A percentile compares a stretch with the other conserved stretches of the same genome.
These are phyloP conservation scores for Bradypodion ventrale DNA, from an alignment of 2,797 vertebrate genomes.

Conservation along the genomic window DNA sequence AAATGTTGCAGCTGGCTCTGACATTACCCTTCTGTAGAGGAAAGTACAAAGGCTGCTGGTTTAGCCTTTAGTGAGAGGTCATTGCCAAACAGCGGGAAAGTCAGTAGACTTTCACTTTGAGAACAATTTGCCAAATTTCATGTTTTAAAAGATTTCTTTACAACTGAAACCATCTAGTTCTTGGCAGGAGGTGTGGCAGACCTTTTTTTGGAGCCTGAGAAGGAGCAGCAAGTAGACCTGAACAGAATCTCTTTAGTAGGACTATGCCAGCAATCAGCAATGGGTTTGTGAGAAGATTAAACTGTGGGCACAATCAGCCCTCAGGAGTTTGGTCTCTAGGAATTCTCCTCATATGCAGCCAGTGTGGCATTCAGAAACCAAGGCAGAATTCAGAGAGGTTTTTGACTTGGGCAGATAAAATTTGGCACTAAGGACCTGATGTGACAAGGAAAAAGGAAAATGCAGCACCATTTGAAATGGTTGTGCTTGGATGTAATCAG, in stretches of 20 bases:
- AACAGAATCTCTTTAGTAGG: background rate
- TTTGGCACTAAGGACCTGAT: background rate
- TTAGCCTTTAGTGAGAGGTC: background rate
- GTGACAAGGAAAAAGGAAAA: background rate
- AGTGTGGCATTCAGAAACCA: background rate
- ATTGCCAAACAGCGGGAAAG: background rate
- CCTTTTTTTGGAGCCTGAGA: background rate
- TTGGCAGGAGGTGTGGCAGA: background rate
- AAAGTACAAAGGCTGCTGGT: background rate
- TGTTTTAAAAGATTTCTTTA: background rate
- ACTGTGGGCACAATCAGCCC: background rate
- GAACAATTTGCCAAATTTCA: background rate
- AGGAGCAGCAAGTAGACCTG: background rate
- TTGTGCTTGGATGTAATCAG: background rate
- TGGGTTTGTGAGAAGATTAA: conserved; percentile 13
- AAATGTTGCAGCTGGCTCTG: background rate
- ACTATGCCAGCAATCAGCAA: conserved; percentile 3
- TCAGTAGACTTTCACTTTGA: background rate
- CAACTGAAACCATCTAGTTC: background rate
- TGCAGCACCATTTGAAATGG: background rate
- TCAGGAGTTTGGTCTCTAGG: background rate
- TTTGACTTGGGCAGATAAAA: background rate
- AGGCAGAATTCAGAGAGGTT: background rate
- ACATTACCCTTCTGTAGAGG: background rate
- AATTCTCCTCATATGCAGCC: background rate